A percentile compares a stretch with the other conserved stretches of the same genome.
Evolutionary conservation across 2,888 invertebrate species (phyloP).

Genomic region (Caenorhabditis angaria): DNA sequence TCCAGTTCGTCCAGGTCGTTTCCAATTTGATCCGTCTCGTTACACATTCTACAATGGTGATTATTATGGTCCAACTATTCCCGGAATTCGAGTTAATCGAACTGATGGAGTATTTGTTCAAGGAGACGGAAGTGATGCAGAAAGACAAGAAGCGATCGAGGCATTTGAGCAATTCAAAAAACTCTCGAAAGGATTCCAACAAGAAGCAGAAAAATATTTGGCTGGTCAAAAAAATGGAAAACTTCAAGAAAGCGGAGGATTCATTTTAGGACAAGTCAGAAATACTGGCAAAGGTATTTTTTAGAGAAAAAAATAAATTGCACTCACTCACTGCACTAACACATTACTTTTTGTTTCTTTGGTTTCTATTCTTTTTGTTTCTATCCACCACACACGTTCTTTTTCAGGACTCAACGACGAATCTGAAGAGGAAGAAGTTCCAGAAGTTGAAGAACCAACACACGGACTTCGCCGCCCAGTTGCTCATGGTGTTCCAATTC

Average conservation of each 20-base stretch:
- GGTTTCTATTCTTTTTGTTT: neutral
- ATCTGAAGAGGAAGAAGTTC: neutral
- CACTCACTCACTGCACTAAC: slow-evolving; percentile 13
- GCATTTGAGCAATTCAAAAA: slow-evolving; percentile 38
- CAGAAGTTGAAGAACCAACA: neutral
- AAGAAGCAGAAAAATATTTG: slow-evolving; percentile 29
- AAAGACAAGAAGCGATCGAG: slow-evolving; percentile 26
- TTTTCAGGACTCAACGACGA: slow-evolving; percentile 13
- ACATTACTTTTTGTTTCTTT: neutral
- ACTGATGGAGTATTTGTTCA: slow-evolving; percentile 26
- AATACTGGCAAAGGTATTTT: slow-evolving; percentile 6
- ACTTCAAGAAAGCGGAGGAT: slow-evolving; percentile 5
- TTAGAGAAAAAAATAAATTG: slow-evolving; percentile 17
- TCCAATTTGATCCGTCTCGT: slow-evolving; percentile 42
- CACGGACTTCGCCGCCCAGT: slow-evolving; percentile 6
- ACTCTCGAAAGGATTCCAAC: slow-evolving; percentile 30
- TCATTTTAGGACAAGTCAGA: neutral
- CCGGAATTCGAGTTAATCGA: slow-evolving; percentile 43
- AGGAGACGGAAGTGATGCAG: slow-evolving; percentile 18
- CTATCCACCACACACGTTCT: neutral
- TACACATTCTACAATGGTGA: slow-evolving; percentile 51
- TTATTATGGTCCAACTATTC: slow-evolving; percentile 52
- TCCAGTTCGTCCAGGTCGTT: slow-evolving; percentile 12
- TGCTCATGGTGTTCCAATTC: slow-evolving; percentile 36
- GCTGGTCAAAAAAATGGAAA: neutral